Base-by-base conservation (phyloP, 2,888 invertebrate species). In the Zonitis immaculata region DNA sequence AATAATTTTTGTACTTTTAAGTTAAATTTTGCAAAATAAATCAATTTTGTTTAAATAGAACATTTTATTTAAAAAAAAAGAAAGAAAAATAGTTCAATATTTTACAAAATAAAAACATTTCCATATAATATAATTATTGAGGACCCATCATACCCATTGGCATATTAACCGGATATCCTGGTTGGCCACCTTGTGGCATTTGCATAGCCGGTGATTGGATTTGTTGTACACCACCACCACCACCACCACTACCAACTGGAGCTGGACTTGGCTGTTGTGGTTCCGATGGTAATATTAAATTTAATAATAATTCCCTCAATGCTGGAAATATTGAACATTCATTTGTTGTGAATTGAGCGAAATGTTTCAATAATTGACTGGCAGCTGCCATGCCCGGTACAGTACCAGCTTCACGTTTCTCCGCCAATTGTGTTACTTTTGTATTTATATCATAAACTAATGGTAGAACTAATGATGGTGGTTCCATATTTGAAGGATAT, bases 281-380 rank as follows among this genome's bases (percentile, higher is more conserved):
- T 70, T 92, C 92, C 26, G 87, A 86, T 44, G 92, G 91, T 57
- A 93, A 76, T 42, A 86, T 84, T 66, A 96, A 82, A 79, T 91
- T 94, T 32, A 87, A 83, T 49, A 96, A 77, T 52, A 96, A 78
- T 77, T 96, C 95, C 58, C 93, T 82, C 44, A 96, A 87, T 16
- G 95, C 93, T 26, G 95, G 94, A 76, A 90, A 95, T 49, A 96
- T 82, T 12, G 93, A 91, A 74, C 95, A 95, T 70, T 95, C 94
- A 61, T 78, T 79, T 6, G 77, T 81, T 62, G 83, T 83, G 72
- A 86, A 90, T 68, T 92, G 91, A 49, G 86, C 83, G 72, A 90
- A 91, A 62, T 84, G 78, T 64, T 87, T 84, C 11, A 88, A 75
- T 52, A 86, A 80, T 16, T 82, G 76, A 50, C 82, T 84, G 0